Base-by-base conservation (phyloP, 1,140 invertebrate genomes). In the Ridgeia piscesae region DNA sequence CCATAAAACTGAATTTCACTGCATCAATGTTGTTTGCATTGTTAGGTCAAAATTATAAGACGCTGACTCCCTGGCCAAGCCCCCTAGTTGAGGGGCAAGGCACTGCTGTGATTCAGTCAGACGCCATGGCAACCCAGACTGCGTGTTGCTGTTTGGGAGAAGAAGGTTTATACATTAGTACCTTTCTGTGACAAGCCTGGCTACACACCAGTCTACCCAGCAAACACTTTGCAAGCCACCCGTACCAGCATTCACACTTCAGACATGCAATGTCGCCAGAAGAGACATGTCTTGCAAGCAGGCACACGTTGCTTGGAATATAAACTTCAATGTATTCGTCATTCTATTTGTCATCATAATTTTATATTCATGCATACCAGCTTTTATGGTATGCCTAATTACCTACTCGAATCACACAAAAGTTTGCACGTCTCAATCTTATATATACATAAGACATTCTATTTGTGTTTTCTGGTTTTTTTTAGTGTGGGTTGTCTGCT, bases 151-250 rank as follows among this genome's bases (percentile, higher is more conserved):
- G 58, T 77, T 77, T 21, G 58, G 58, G 58, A 77, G 58, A 77
- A 42, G 58, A 77, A 77, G 58, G 58, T 77, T 77, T 77, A 77
- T 77, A 77, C 58, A 77, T 77, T 77, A 77, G 58, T 77, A 77
- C 27, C 58, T 77, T 21, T 77, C 58, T 27, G 58, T 77, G 58
- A 77, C 6, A 77, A 77, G 0, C 27, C 58, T 77, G 58, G 58
- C 58, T 42, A 42, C 58, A 77, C 48, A 77, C 58, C 58, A 31
- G 58, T 31, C 17, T 27, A 77, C 58, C 58, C 58, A 8, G 58
- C 58, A 77, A 77, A 77, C 58, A 21, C 58, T 77, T 77, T 21
- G 27, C 58, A 77, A 9, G 58, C 27, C 58, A 77, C 42, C 42
- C 42, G 11, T 42, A 42, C 42, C 4, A 6, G 42, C 58, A 77